Conservation (phyloP, 2,888 invertebrate species). For the Notodonta dromedarius region DNA sequence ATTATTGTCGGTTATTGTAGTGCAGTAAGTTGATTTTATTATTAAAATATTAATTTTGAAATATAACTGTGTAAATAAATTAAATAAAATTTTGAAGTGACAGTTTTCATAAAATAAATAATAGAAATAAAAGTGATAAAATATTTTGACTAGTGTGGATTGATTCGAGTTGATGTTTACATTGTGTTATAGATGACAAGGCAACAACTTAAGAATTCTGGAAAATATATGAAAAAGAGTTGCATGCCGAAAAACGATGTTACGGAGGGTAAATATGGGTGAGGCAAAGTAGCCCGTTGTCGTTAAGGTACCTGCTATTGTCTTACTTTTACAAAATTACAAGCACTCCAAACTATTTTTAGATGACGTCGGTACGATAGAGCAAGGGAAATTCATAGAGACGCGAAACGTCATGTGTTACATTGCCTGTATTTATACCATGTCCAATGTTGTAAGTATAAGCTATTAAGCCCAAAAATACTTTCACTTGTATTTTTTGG, state of each 20-base stretch:
- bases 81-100: no score
- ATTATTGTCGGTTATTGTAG: slow-evolving; percentile 32
- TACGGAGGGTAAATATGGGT: slow-evolving; percentile 74
- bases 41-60: not conserved
- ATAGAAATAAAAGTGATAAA: no score
- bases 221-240: slow-evolving; percentile 85
- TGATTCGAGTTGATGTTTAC: not conserved
- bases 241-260: slow-evolving; percentile 86
- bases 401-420: slow-evolving; percentile 75
- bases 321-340: not conserved
- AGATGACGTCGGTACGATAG: slow-evolving; percentile 72
- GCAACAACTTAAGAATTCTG: slow-evolving; percentile 86
- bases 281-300: not conserved
- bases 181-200: slow-evolving; percentile 32
- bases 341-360: not conserved
- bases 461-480: no score
- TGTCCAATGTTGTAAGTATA: slow-evolving; percentile 67
- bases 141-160: not conserved
- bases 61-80: slow-evolving; percentile 1
- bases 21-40: slow-evolving; percentile 47
- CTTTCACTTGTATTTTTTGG: slow-evolving; percentile 1
- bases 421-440: slow-evolving; percentile 69
- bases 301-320: not conserved
- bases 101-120: no score
- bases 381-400: slow-evolving; percentile 72